Evolutionary conservation across 2,113 vertebrate genomes (phyloP), one percentile per base, ranked within the genome.

Genomic region (Xyliphius kryptos): DNA sequence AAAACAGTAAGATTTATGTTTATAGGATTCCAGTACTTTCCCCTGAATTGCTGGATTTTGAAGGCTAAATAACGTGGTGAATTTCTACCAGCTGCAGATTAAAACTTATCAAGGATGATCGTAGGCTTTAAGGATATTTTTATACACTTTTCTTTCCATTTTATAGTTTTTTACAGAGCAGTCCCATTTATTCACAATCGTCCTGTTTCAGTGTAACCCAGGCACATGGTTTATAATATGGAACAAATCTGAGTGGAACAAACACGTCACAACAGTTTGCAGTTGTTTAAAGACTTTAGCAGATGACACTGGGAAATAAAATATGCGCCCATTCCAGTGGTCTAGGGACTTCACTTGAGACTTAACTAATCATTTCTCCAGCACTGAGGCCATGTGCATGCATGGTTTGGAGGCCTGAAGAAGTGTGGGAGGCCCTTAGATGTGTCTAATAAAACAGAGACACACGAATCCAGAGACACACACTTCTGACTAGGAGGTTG

Each of bases 241-340:
- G 76, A 76, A 55, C n/a, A 68, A 65, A 63, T 71, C 64, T 41
- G 49, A 9, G 32, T 74, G 78, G 78, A 76, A 74, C 69, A 76
- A 69, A 75, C 3, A 67, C 73, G 70, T 61, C 38, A 70, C 75
- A 65, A 74, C 60, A n/a, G n/a, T n/a, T n/a, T 47, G 65, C 67
- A 53, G 57, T 41, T 26, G 53, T 70, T 55, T 77, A 76, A 82
- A 64, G 79, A 82, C 64, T 85, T 81, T 71, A 83, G 71, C 84
- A 86, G 83, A 87, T 79, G 82, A 80, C 75, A 64, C 53, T 32
- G 50, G 72, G 77, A 74, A 81, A 78, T 79, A 66, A 81, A 81
- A 80, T 77, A 74, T 74, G 58, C 51, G 71, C 79, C 76, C 80
- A 71, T 67, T 75, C 63, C 61, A 55, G 7, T 61, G 63, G 74